Base-by-base conservation (phyloP, 2,888 invertebrate genomes). In the Anthoptus insignis region DNA sequence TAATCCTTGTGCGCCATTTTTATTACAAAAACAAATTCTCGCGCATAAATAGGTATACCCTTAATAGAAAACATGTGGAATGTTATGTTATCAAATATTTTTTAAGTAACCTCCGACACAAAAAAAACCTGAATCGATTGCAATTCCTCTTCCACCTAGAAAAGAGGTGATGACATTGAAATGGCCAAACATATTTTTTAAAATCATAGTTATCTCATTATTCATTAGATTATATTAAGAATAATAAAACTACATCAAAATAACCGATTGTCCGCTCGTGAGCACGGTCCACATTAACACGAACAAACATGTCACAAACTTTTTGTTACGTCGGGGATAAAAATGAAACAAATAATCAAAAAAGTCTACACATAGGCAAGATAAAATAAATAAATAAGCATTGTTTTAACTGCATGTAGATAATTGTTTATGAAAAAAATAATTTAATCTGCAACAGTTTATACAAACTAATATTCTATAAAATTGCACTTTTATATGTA, bases 401-500 rank as follows among this genome's bases (percentile, higher is more conserved):
- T 34, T 9, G 34, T 11, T 24, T 54, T 5, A 9, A 8, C 37
- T 39, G 37, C 29, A 21, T 21, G 7, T 27, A 27, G n/a, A 19
- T 50, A 52, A 52, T 50, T 21, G 24, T 53, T 61, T 45, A 54
- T 22, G 47, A 64, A 58, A 64, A 64, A 29, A 53, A 64, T 37
- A 39, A 19, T 54, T 49, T 32, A 16, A 49, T 34, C 45, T 54
- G 60, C 42, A 53, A n/a, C n/a, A n/a, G 27, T 29, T 29, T 13
- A n/a, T 50, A 19, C 21, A 22, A 47, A 58, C 52, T 42, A 42
- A 53, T 32, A 65, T 37, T 54, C 32, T 54, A 54, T 34, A 60
- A 29, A 37, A 69, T 69, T 69, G 69, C 69, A 69, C 69, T 53
- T 50, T 54, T 21, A 42, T 16, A 61, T 37, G n/a, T n/a, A n/a